Evolutionary conservation across 1,140 invertebrate genomes (phyloP).

Genomic region (Chymomyza costata): DNA sequence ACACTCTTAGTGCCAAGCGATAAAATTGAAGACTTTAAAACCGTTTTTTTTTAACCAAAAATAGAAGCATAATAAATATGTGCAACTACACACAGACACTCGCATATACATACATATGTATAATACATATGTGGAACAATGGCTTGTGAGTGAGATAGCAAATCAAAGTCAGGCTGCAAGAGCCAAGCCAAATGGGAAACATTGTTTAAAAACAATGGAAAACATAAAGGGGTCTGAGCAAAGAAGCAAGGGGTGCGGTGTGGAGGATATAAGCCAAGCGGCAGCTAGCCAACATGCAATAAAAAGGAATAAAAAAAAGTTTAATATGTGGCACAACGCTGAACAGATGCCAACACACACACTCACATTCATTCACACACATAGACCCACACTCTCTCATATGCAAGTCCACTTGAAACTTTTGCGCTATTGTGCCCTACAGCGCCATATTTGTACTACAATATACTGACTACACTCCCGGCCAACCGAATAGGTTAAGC

Average conservation of each 20-base stretch:
- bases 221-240: conserved; percentile 18
- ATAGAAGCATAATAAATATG: conserved; percentile 11
- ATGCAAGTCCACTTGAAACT: conserved; percentile 66
- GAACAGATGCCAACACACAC: conserved; percentile 67
- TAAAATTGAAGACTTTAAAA: conserved; percentile 41
- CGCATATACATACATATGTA: no score
- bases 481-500: no score
- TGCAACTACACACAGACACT: no score
- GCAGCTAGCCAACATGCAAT: conserved; percentile 51
- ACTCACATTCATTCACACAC: conserved; percentile 20
- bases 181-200: conserved; percentile 50
- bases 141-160: conserved; percentile 39
- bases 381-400: conserved; percentile 10
- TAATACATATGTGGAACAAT: conserved; percentile 2
- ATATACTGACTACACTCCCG: no score
- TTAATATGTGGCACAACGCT: conserved; percentile 66
- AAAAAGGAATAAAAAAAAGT: conserved; percentile 72
- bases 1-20: no score
- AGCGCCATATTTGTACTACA: no score
- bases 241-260: not conserved
- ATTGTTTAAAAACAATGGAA: conserved; percentile 71
- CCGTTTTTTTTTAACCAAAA: conserved; percentile 14
- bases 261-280: conserved; percentile 11
- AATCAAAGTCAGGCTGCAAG: conserved; percentile 65
- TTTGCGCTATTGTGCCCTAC: conserved; percentile 60